These are phyloP conservation scores for Enteromius mattozi DNA, from an alignment of 2,797 vertebrate genomes.

Conservation along the genomic window DNA sequence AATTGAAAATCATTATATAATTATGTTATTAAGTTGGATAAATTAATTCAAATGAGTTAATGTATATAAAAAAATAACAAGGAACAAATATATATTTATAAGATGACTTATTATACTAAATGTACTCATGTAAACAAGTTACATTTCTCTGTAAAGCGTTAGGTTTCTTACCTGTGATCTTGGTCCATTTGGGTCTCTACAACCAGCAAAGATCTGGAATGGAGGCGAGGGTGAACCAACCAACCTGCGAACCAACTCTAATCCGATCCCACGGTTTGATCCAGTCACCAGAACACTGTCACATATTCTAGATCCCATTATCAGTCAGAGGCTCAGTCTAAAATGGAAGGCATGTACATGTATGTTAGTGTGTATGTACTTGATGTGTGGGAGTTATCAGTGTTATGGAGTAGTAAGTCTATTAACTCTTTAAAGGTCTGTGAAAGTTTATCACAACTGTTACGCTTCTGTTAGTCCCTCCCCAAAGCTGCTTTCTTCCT, in stretches of 20 bases:
- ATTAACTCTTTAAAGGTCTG: constrained; percentile 15
- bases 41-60: not conserved
- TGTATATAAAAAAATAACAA: not conserved
- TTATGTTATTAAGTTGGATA: too few relatives aligned
- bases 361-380: constrained; percentile 15
- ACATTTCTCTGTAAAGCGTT: not conserved
- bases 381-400: constrained; percentile 21
- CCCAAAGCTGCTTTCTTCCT: not conserved
- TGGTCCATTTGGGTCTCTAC: constrained; percentile 60
- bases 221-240: constrained; percentile 48
- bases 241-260: constrained; percentile 62
- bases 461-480: constrained; percentile 13
- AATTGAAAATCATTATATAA: not conserved
- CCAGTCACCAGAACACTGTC: constrained; percentile 68
- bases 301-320: constrained; percentile 44
- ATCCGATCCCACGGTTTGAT: constrained; percentile 66
- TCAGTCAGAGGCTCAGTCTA: not conserved
- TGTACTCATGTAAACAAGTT: not conserved
- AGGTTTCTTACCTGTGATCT: constrained; percentile 58
- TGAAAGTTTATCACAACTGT: not conserved
- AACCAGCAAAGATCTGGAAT: constrained; percentile 61
- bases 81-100: not conserved
- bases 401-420: not conserved
- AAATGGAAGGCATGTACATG: not conserved
- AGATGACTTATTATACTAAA: not conserved